Percentiles rank a stretch among this genome's conserved stretches.
Evolutionary conservation across 2,113 vertebrate genomes (phyloP).

Genomic region (Oryzias celebensis): DNA sequence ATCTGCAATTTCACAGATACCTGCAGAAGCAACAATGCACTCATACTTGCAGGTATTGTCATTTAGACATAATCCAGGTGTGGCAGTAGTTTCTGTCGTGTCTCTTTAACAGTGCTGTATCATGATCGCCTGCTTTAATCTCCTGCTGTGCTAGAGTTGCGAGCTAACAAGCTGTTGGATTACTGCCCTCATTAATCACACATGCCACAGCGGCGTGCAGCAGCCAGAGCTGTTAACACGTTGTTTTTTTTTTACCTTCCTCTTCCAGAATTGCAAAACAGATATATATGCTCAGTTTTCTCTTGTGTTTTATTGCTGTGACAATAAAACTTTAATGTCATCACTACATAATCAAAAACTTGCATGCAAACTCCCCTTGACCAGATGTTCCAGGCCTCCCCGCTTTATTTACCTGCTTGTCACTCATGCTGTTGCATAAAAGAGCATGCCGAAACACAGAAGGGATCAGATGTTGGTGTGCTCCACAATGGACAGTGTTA

Average conservation of each 20-base stretch:
- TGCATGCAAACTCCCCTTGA: background rate
- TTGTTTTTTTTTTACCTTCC: constrained; percentile 5
- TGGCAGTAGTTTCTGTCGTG: constrained; percentile 37
- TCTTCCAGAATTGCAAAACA: constrained; percentile 21
- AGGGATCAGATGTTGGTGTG: constrained; percentile 38
- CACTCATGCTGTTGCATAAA: constrained; percentile 29
- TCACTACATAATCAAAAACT: background rate
- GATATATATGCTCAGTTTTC: background rate
- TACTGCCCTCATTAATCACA: constrained; percentile 49
- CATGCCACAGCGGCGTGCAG: constrained; percentile 37
- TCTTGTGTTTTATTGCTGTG: background rate
- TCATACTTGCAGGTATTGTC: constrained; percentile 19
- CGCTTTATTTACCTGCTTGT: constrained; percentile 11
- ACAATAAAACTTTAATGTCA: background rate
- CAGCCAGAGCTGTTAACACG: constrained; percentile 7
- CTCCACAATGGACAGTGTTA: constrained; percentile 29
- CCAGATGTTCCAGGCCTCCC: constrained; percentile 9
- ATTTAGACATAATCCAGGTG: constrained; percentile 34
- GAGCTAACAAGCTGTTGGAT: constrained; percentile 49
- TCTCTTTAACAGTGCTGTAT: constrained; percentile 35
- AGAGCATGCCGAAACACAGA: constrained; percentile 42
- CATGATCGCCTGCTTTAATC: constrained; percentile 55
- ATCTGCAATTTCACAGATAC: constrained; percentile 21
- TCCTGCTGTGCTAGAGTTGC: constrained; percentile 42
- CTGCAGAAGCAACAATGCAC: constrained; percentile 13